Percentiles rank a stretch among this genome's conserved stretches.
Conservation (phyloP, 2,888 invertebrate genomes). For the Drosophila ezoana region DNA sequence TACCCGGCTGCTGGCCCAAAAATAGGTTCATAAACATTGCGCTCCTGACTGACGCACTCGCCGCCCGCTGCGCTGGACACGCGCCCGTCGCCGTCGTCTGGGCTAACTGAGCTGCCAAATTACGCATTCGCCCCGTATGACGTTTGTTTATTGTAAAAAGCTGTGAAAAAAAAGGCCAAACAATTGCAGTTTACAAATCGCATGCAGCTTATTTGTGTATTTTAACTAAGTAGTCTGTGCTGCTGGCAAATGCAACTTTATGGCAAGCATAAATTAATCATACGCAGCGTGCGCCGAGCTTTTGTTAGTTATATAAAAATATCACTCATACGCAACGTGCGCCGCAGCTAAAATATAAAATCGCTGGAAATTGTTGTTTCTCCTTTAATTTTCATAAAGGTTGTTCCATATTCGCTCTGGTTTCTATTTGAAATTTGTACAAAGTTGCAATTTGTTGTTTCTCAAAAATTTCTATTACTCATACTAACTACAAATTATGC, state of each 20-base stretch:
- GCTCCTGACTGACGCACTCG: slow-evolving; percentile 61
- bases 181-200: neutral
- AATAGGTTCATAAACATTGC: slow-evolving; percentile 66
- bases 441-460: no score
- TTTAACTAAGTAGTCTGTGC: neutral
- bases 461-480: no score
- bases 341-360: neutral
- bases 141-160: slow-evolving; percentile 3
- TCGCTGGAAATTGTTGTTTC: neutral
- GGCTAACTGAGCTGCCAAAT: slow-evolving; percentile 25
- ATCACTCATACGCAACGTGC: slow-evolving; percentile 33
- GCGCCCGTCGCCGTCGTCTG: slow-evolving; percentile 48
- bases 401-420: no score
- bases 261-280: neutral
- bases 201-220: neutral
- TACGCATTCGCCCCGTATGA: slow-evolving; percentile 64
- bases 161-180: neutral
- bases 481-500: no score
- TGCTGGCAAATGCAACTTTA: neutral
- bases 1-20: slow-evolving; percentile 41
- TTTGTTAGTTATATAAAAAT: neutral
- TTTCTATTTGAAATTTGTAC: no score
- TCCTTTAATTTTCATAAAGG: no score
- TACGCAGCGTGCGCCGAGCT: neutral
- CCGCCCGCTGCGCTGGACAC: slow-evolving; percentile 37